phyloP scores from a whole-genome alignment of 2,888 invertebrate genomes.

The Drosophila aldrichi region DNA sequence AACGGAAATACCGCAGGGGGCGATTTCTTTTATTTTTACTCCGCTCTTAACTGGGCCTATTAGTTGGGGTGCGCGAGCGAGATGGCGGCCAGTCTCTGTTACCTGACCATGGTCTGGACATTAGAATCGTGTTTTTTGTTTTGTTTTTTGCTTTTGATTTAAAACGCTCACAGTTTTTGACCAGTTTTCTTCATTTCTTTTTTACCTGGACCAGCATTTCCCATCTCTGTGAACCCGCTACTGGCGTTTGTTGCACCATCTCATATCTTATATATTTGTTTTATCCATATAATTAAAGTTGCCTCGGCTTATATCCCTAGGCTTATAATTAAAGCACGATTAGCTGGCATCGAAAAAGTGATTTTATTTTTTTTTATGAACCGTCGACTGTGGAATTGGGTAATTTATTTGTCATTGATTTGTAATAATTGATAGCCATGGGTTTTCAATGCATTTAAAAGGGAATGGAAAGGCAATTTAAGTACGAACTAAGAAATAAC shows the following conservation, averaged over 20 bases:
- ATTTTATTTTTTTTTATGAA: conserved; percentile 31
- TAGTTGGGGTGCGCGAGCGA: conserved; percentile 16
- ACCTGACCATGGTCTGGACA: conserved; percentile 32
- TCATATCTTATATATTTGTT: conserved; percentile 65
- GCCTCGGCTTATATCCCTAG: conserved; percentile 31
- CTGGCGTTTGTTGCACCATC: conserved; percentile 35
- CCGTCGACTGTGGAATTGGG: conserved; percentile 11
- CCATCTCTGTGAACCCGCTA: conserved; percentile 37
- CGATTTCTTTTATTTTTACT: conserved; percentile 53
- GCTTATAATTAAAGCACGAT: conserved; percentile 59
- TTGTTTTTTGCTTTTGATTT: conserved; percentile 47
- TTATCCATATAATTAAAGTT: conserved; percentile 64
- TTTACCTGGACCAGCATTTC: conserved; percentile 1
- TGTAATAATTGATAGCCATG: conserved; percentile 26
- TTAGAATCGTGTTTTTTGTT: conserved; percentile 38
- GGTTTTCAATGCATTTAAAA: background rate
- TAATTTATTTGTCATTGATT: conserved; percentile 14
- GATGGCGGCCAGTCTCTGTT: background rate
- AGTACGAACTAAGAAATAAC: no score
- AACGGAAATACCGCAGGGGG: conserved; percentile 75
- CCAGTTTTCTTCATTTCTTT: background rate
- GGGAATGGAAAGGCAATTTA: background rate
- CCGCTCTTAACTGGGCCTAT: conserved; percentile 50
- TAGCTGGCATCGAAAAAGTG: conserved; percentile 40
- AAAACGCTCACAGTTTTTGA: conserved; percentile 40